Evolutionary conservation across 2,113 vertebrate species (phyloP).

Genomic region (Chloropsis cyanopogon): DNA sequence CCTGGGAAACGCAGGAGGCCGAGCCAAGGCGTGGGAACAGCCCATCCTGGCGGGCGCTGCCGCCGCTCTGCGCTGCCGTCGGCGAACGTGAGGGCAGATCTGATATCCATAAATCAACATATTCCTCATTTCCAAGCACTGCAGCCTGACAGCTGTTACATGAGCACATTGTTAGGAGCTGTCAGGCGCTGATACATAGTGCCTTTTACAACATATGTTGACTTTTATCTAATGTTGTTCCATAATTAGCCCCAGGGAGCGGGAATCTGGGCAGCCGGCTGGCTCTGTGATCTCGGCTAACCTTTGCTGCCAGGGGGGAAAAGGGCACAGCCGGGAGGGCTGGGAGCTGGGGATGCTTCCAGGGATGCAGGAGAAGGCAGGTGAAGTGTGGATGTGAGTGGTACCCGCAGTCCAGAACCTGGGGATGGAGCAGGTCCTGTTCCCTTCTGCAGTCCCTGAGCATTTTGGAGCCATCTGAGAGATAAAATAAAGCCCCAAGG

Average conservation of each 20-base stretch:
- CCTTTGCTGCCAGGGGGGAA: conserved; percentile 57
- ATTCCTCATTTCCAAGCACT: conserved; percentile 75
- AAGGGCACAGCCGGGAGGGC: conserved; percentile 10
- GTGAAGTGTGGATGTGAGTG: rapidly evolving
- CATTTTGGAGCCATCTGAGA: rapidly evolving
- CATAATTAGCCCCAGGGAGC: conserved; percentile 78
- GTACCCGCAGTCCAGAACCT: background rate
- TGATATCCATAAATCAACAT: conserved; percentile 83
- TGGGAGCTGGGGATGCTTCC: background rate
- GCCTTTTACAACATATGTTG: conserved; percentile 84
- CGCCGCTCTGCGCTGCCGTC: background rate
- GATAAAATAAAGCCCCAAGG: background rate
- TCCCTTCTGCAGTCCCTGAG: background rate
- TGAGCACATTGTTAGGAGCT: conserved; percentile 81
- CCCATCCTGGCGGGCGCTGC: background rate
- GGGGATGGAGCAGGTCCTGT: rapidly evolving
- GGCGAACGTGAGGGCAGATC: conserved; percentile 60
- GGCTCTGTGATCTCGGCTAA: conserved; percentile 69
- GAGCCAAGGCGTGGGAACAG: rapidly evolving
- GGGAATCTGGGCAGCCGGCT: conserved; percentile 69
- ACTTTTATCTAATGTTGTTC: conserved; percentile 83
- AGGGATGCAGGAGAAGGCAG: background rate
- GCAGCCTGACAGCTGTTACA: conserved; percentile 80
- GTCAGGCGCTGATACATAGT: conserved; percentile 77
- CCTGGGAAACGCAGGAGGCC: background rate